A percentile compares a stretch with the other conserved stretches of the same genome.
Conservation (phyloP, 1,140 invertebrate genomes). For the Orchesella cincta region DNA sequence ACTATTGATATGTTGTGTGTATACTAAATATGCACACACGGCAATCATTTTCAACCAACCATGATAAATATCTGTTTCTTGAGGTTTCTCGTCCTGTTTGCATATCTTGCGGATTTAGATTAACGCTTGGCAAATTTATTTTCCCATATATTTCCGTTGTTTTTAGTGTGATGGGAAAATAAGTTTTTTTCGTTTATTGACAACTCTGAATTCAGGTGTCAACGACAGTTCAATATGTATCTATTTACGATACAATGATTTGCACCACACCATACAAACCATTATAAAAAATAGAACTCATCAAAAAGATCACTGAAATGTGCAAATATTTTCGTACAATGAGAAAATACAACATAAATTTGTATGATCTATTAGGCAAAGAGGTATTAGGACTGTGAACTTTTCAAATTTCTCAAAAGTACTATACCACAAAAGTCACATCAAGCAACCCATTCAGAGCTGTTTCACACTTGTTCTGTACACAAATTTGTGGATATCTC, state of each 20-base stretch:
- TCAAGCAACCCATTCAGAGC: neutral
- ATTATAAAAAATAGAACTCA: neutral
- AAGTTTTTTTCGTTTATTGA: neutral
- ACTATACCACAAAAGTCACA: constrained; percentile 10
- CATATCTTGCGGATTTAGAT: neutral
- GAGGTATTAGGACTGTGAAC: neutral
- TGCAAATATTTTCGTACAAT: no score
- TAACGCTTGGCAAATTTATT: neutral
- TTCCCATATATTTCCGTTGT: neutral
- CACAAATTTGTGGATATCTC: neutral
- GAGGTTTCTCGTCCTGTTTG: constrained; percentile 12
- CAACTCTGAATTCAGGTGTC: neutral
- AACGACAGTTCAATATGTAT: constrained; percentile 16
- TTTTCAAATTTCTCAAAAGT: neutral
- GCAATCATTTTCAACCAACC: neutral
- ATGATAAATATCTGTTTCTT: constrained; percentile 5
- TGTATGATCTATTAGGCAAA: neutral
- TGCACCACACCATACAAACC: neutral
- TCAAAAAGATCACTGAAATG: no score
- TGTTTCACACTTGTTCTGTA: neutral
- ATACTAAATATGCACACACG: neutral
- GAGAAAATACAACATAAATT: neutral
- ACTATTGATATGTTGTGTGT: constrained; percentile 4
- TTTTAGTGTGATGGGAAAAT: neutral
- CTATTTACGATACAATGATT: neutral